These are phyloP conservation scores for Mystacides longicornis DNA, from an alignment of 2,888 invertebrate species.

Conservation along the genomic window DNA sequence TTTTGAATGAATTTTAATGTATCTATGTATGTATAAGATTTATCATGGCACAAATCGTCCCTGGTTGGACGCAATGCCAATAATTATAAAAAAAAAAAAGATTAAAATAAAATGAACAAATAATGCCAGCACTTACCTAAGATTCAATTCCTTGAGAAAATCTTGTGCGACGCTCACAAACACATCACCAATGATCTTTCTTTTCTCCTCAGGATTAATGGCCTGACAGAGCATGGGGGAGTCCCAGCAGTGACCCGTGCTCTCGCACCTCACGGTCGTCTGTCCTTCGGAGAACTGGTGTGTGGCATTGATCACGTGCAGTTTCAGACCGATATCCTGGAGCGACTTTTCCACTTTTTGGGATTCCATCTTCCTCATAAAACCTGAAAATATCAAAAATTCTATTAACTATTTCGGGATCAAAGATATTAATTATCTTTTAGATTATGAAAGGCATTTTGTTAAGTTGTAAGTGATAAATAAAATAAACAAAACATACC, in stretches of 20 bases:
- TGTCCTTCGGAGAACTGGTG: constrained; percentile 72
- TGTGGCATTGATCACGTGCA: constrained; percentile 67
- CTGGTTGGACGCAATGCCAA: too few relatives aligned
- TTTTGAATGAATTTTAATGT: too few relatives aligned
- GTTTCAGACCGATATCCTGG: constrained; percentile 71
- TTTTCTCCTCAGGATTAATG: constrained; percentile 92
- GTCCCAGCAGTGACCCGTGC: constrained; percentile 39
- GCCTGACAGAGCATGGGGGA: constrained; percentile 83
- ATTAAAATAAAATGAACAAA: too few relatives aligned
- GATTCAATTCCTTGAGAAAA: constrained; percentile 76
- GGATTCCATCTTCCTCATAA: constrained; percentile 96
- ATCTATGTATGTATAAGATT: too few relatives aligned
- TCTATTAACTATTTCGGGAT: too few relatives aligned
- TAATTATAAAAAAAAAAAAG: too few relatives aligned
- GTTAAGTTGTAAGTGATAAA: too few relatives aligned
- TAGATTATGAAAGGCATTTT: too few relatives aligned
- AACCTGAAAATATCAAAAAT: constrained; percentile 40
- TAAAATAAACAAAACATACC: constrained; percentile 47
- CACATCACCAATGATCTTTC: constrained; percentile 97
- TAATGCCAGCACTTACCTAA: constrained; percentile 48
- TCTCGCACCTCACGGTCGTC: constrained; percentile 64
- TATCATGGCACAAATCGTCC: too few relatives aligned
- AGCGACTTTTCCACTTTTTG: constrained; percentile 78
- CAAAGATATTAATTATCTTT: too few relatives aligned
- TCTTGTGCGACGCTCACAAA: constrained; percentile 93